These are phyloP conservation scores for Aricia agestis DNA, from an alignment of 1,140 invertebrate species.

Conservation along the genomic window DNA sequence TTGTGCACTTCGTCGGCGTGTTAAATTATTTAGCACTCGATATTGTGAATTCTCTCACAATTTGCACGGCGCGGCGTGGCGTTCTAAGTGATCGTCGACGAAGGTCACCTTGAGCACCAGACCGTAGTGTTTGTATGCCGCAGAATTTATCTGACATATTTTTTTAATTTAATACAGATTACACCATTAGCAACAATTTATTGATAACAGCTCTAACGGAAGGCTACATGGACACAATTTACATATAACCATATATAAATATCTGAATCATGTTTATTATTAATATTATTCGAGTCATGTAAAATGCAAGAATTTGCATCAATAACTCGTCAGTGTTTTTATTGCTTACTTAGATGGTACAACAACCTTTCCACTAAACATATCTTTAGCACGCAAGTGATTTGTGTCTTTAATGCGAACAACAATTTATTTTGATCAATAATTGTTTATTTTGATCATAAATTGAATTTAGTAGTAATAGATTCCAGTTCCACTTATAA, in stretches of 20 bases:
- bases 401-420: too few relatives aligned
- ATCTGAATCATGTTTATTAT: background rate
- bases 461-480: too few relatives aligned
- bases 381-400: too few relatives aligned
- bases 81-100: slow-evolving; percentile 52
- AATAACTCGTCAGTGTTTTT: background rate
- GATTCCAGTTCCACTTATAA: too few relatives aligned
- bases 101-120: slow-evolving; percentile 67
- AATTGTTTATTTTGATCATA: too few relatives aligned
- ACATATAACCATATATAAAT: background rate
- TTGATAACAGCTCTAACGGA: background rate
- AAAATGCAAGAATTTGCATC: background rate
- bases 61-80: slow-evolving; percentile 60
- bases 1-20: background rate
- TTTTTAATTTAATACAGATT: slow-evolving; percentile 24
- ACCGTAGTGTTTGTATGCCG: slow-evolving; percentile 32
- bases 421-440: too few relatives aligned
- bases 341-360: background rate
- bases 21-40: slow-evolving; percentile 14
- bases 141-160: slow-evolving; percentile 29
- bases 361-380: background rate
- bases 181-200: slow-evolving; percentile 20
- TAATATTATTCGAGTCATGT: background rate
- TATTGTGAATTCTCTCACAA: slow-evolving; percentile 40
- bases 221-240: background rate